Evolutionary conservation across 2,888 invertebrate species (phyloP).

Genomic region (Yponomeuta evonymella): DNA sequence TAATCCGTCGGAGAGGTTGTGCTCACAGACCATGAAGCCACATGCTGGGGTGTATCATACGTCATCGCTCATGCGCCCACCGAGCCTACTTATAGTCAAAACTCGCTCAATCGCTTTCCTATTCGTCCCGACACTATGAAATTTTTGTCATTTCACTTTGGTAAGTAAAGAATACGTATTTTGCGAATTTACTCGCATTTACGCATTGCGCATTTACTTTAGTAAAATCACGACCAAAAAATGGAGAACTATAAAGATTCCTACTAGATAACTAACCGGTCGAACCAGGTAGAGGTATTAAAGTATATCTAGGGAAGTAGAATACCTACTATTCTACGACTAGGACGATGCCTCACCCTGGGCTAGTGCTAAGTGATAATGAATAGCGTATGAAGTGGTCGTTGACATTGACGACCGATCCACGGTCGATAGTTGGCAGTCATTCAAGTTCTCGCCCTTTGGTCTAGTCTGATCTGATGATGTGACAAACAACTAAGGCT

Average conservation of each 20-base stretch:
- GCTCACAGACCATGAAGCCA: neutral
- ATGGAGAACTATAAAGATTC: too few relatives aligned
- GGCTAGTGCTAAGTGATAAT: neutral
- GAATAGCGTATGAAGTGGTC: slow-evolving; percentile 4
- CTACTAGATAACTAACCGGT: too few relatives aligned
- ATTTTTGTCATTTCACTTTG: too few relatives aligned
- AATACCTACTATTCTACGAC: neutral
- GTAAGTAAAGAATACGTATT: too few relatives aligned
- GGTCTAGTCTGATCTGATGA: neutral
- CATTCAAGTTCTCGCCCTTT: slow-evolving; percentile 4
- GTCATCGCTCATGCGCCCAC: neutral
- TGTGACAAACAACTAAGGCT: neutral
- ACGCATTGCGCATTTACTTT: too few relatives aligned
- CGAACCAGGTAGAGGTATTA: too few relatives aligned
- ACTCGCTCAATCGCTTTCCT: neutral
- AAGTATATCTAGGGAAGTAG: too few relatives aligned
- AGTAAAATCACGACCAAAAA: too few relatives aligned
- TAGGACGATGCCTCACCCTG: neutral
- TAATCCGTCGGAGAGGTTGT: neutral
- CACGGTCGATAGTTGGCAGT: slow-evolving; percentile 9
- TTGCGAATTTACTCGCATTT: too few relatives aligned
- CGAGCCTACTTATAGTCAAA: neutral
- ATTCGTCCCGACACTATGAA: neutral
- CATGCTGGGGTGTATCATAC: neutral
- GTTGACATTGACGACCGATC: slow-evolving; percentile 8